Base-by-base conservation (phyloP, 2,888 invertebrate genomes). In the Oscheius onirici region DNA sequence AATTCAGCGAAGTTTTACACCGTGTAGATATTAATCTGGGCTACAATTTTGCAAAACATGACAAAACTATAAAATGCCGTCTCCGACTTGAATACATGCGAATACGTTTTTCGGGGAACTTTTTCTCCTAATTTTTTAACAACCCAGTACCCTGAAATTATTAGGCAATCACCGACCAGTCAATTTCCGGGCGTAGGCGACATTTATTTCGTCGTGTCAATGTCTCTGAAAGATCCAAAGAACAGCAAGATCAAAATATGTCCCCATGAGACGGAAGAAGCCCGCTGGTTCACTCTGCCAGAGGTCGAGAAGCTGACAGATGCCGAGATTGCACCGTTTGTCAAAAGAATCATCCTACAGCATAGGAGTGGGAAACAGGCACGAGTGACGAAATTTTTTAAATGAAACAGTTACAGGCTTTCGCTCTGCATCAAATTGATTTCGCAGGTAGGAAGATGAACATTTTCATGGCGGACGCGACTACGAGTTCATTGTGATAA, bases 251-350 rank as follows among this genome's bases (percentile, higher is more conserved):
- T 68, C 6, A 46, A 20, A 15, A 8, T 43, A 10, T 68, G 68
- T 57, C 68, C 68, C n/a, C 55, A 57, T 5, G 68, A 68, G 20
- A 68, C 68, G 0, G 68, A 44, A 34, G 68, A 68, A n/a, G 68
- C 68, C 15, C 17, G 57, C 10, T 68, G 68, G 68, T 68, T 68
- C 26, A 68, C 68, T 11, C 34, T 22, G 68, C 44, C 34, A 26
- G 63, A 63, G 17, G 22, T 63, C 41, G 58, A 58, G 22, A 15
- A 41, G 20, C 46, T 58, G 17, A 40, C 41, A 2, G 43, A 58
- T 43, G 40, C 8, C 13, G 43, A 40, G 13, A 40, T 58, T 58
- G 58, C 58, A 2, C 58, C 58, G 2, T 58, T 58, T 41, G 58
- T 58, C 10, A 58, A 43, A 2, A 28, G 43, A 41, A 58, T 58